Conservation (phyloP, 2,113 vertebrate genomes). For the Pholis gunnellus region DNA sequence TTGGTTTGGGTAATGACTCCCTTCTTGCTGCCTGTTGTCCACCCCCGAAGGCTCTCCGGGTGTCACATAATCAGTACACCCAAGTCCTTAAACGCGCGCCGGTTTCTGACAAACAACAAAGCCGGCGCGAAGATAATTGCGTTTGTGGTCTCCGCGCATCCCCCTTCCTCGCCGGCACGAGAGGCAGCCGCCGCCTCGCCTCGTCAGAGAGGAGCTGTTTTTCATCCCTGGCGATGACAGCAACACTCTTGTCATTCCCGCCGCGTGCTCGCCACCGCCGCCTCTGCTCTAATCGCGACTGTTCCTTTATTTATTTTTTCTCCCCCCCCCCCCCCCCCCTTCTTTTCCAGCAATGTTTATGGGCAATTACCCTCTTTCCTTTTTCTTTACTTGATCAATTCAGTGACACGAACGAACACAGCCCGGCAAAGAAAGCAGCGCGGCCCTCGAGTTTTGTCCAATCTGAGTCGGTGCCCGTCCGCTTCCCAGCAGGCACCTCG, state of each 20-base stretch:
- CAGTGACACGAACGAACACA: constrained; percentile 70
- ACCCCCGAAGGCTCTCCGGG: constrained; percentile 68
- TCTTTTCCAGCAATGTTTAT: constrained; percentile 56
- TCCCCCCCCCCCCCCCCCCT: background rate
- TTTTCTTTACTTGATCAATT: constrained; percentile 69
- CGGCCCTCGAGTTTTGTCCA: constrained; percentile 70
- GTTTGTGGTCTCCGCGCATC: constrained; percentile 68
- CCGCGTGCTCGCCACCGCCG: constrained; percentile 53
- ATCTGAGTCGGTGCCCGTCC: constrained; percentile 63
- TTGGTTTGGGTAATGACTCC: constrained; percentile 78
- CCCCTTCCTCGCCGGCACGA: constrained; percentile 55
- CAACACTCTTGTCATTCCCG: constrained; percentile 75
- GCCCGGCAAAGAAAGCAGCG: constrained; percentile 67
- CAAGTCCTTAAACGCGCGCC: constrained; percentile 71
- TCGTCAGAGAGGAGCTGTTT: constrained; percentile 77
- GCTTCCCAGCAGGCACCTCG: constrained; percentile 67
- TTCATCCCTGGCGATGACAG: constrained; percentile 75
- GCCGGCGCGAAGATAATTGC: constrained; percentile 78
- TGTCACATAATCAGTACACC: constrained; percentile 77
- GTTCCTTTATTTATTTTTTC: constrained; percentile 38
- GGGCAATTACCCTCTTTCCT: constrained; percentile 49
- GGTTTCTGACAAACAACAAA: constrained; percentile 78
- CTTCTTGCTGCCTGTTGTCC: constrained; percentile 71
- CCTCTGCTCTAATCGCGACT: constrained; percentile 53
- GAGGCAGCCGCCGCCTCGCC: constrained; percentile 66